These are phyloP conservation scores for Euschistus heros DNA, from an alignment of 1,140 invertebrate species.

Conservation along the genomic window DNA sequence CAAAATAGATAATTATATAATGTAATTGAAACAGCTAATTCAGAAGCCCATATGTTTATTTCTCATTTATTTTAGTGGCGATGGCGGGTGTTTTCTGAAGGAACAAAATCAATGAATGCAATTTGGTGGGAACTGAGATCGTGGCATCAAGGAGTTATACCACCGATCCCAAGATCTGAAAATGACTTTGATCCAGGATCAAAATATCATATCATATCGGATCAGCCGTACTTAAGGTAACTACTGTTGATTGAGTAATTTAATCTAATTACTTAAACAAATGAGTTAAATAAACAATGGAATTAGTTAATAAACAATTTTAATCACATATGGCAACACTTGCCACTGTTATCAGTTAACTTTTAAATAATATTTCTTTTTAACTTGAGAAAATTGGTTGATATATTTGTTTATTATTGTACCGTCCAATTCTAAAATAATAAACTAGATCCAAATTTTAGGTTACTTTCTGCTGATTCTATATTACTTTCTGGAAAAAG, in stretches of 20 bases:
- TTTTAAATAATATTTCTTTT: background rate
- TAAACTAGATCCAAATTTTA: too few species aligned
- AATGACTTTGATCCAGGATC: constrained; percentile 68
- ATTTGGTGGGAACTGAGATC: constrained; percentile 70
- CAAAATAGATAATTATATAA: too few species aligned
- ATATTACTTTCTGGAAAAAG: too few species aligned
- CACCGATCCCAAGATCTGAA: constrained; percentile 55
- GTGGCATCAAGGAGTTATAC: constrained; percentile 58
- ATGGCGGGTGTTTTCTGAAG: constrained; percentile 64
- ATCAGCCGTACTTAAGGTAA: constrained; percentile 46
- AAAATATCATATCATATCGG: constrained; percentile 70
- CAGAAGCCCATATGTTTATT: background rate
- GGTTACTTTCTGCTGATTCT: too few species aligned
- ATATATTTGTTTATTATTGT: background rate
- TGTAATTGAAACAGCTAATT: too few species aligned
- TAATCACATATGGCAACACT: too few species aligned
- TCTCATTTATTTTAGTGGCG: constrained; percentile 47
- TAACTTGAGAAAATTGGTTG: background rate
- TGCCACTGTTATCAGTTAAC: background rate
- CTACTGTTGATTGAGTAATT: background rate
- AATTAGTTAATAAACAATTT: too few species aligned
- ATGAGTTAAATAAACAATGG: too few species aligned
- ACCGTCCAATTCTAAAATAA: too few species aligned
- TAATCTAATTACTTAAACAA: too few species aligned
- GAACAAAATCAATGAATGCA: constrained; percentile 59